A percentile compares a stretch with the other conserved stretches of the same genome.
Conservation (phyloP, 1,140 invertebrate species). For the Drosophila melanogaster region Release_6_plus_ISO1_MT NT_033777.3:20687001-20687500, state of each 20-base stretch:
- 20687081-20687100: constrained; percentile 7
- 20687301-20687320: too few species aligned
- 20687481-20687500: too few species aligned
- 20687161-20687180: constrained; percentile 36
- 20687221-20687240: neutral
- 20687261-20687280: neutral
- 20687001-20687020: constrained; percentile 30
- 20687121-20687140: constrained; percentile 74
- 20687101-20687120: constrained; percentile 47
- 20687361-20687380: too few species aligned
- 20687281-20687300: neutral
- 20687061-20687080: neutral
- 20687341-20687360: too few species aligned
- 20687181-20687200: constrained; percentile 17
- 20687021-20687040: constrained; percentile 3
- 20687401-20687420: too few species aligned
- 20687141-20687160: constrained; percentile 53
- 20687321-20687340: too few species aligned
- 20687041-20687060: constrained; percentile 14
- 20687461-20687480: too few species aligned
- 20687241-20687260: constrained; percentile 6
- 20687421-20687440: too few species aligned
- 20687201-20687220: neutral
- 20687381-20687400: too few species aligned
- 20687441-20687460: too few species aligned